A percentile compares a stretch with the other conserved stretches of the same genome.
Conservation (phyloP, 2,888 invertebrate species). For the Punctoribates punctum region DNA sequence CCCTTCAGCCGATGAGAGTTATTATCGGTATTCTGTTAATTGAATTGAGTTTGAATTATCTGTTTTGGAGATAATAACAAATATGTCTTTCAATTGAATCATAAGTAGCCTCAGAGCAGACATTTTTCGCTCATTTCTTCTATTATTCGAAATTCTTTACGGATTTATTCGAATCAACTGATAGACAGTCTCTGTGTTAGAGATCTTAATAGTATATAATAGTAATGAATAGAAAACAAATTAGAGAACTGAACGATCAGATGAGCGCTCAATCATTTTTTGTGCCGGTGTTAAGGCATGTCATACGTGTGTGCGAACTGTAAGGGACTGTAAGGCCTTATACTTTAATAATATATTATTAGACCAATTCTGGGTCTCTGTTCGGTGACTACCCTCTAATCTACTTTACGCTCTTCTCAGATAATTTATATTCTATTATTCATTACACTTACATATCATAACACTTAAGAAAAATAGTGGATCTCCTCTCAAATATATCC, state of each 20-base stretch:
- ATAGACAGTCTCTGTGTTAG: neutral
- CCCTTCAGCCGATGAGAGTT: too few relatives aligned
- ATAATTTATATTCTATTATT: neutral
- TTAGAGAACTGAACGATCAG: conserved; percentile 11
- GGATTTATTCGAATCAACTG: too few relatives aligned
- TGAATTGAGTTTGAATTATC: too few relatives aligned
- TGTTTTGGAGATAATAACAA: too few relatives aligned
- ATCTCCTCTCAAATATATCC: too few relatives aligned
- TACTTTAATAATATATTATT: conserved; percentile 15
- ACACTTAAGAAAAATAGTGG: neutral
- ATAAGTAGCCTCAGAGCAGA: too few relatives aligned
- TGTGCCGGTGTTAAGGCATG: conserved; percentile 8
- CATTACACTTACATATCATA: neutral
- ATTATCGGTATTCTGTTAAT: too few relatives aligned
- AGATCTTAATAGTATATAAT: conserved; percentile 18
- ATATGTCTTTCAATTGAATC: too few relatives aligned
- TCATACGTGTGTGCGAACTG: conserved; percentile 10
- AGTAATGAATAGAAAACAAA: conserved; percentile 20
- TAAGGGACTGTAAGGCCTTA: conserved; percentile 5
- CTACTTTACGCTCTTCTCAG: neutral
- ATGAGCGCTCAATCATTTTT: conserved; percentile 19
- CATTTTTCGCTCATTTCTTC: too few relatives aligned
- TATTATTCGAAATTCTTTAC: too few relatives aligned
- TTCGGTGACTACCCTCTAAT: conserved; percentile 23
- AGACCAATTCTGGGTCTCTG: neutral